Evolutionary conservation across 2,113 vertebrate genomes (phyloP).

Genomic region (Hydropotes inermis): DNA sequence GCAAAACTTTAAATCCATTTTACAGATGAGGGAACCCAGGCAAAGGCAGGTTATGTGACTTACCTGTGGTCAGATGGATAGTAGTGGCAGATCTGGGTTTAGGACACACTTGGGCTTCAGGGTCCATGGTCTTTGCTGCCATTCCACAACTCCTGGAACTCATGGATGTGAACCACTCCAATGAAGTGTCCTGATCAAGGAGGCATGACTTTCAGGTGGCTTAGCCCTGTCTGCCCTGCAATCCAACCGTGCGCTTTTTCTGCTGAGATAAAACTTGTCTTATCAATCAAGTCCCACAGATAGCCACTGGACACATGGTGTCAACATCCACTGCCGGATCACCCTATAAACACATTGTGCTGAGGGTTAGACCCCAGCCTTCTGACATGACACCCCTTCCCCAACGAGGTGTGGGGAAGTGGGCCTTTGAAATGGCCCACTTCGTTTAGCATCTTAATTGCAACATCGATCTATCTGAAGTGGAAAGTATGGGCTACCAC

Average conservation of each 20-base stretch:
- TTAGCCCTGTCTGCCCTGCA: neutral
- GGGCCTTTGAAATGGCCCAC: neutral
- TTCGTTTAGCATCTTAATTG: neutral
- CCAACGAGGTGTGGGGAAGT: neutral
- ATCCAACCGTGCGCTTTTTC: neutral
- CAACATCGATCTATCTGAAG: neutral
- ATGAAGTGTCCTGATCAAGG: neutral
- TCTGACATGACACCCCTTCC: neutral
- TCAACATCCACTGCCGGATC: neutral
- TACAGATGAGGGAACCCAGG: neutral
- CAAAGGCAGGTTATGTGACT: neutral
- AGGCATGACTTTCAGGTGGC: neutral
- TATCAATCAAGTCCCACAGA: neutral
- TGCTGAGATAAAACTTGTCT: neutral
- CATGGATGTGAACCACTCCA: accelerated
- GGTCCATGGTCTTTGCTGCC: neutral
- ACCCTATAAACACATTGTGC: neutral
- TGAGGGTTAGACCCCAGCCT: neutral
- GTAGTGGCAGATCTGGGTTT: neutral
- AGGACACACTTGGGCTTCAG: neutral
- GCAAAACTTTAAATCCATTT: neutral
- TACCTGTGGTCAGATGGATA: neutral
- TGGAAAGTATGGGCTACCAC: neutral
- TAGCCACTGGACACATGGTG: neutral
- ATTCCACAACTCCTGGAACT: too few relatives aligned